Evolutionary conservation across 2,888 invertebrate species (phyloP).

Genomic region (Sinodicranocentrus sp.): DNA sequence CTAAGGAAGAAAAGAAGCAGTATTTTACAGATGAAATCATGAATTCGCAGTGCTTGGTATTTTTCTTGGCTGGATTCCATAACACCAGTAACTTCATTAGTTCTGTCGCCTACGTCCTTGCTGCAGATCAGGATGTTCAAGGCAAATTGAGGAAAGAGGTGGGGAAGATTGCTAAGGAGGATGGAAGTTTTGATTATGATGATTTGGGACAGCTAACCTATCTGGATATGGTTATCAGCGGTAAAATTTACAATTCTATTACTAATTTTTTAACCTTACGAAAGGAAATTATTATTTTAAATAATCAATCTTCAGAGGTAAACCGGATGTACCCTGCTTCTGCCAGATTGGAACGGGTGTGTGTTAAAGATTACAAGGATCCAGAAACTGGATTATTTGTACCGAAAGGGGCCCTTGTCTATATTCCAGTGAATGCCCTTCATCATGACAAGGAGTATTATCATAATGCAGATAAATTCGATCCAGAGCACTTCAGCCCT

Average conservation of each 20-base stretch:
- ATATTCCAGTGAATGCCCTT: conserved; percentile 23
- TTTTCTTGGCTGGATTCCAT: conserved; percentile 59
- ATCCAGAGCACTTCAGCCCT: conserved; percentile 58
- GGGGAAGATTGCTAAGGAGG: background rate
- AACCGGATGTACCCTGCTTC: conserved; percentile 27
- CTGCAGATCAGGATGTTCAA: conserved; percentile 59
- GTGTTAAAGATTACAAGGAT: conserved; percentile 77
- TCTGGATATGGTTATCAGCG: conserved; percentile 49
- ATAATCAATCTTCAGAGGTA: conserved; percentile 11
- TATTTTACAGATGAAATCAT: conserved; percentile 9
- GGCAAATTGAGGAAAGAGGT: conserved; percentile 55
- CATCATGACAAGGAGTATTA: conserved; percentile 59
- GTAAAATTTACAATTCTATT: too few relatives aligned
- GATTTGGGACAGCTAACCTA: conserved; percentile 12
- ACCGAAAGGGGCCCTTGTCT: conserved; percentile 47
- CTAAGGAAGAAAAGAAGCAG: conserved; percentile 1
- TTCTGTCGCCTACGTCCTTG: conserved; percentile 53
- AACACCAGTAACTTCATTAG: conserved; percentile 42
- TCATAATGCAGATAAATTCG: conserved; percentile 59
- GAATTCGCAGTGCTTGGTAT: conserved; percentile 26
- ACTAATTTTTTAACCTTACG: background rate
- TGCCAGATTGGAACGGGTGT: conserved; percentile 77
- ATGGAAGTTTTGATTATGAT: conserved; percentile 44
- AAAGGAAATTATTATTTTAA: background rate
- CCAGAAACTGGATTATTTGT: conserved; percentile 44